Percentiles rank a stretch among this genome's conserved stretches.
These are phyloP conservation scores for Virgularia gustaviana DNA, from an alignment of 92 coral and sea anemone species.

Conservation along the genomic window DNA sequence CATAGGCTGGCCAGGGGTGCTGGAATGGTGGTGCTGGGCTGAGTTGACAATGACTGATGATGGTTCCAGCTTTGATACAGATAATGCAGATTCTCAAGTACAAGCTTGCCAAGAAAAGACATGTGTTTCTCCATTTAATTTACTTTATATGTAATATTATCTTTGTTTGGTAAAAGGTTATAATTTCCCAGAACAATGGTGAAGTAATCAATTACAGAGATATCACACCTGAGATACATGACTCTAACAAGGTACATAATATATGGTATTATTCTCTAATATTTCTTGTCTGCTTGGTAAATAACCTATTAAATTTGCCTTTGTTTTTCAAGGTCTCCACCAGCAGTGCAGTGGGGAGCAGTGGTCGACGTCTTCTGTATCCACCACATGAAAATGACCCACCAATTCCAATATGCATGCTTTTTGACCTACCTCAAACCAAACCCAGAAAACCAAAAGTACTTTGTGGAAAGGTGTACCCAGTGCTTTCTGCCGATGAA, in stretches of 20 bases:
- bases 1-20: too few species aligned
- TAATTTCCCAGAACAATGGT: too few species aligned
- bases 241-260: not conserved
- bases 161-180: too few species aligned
- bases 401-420: constrained; percentile 20
- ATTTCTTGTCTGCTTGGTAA: too few species aligned
- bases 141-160: too few species aligned
- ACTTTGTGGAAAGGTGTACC: not conserved
- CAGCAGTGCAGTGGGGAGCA: constrained; percentile 4
- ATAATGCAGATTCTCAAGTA: not conserved
- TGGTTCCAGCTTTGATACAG: not conserved
- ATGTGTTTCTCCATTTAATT: too few species aligned
- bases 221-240: constrained; percentile 15
- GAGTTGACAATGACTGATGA: too few species aligned
- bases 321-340: constrained; percentile 1
- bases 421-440: not conserved
- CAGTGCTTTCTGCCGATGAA: not conserved
- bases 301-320: not conserved
- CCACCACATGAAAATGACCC: not conserved
- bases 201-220: constrained; percentile 12
- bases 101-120: not conserved
- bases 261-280: too few species aligned
- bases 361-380: constrained; percentile 5
- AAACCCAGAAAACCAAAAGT: not conserved
- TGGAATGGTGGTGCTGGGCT: too few species aligned